Evolutionary conservation across 1,140 invertebrate genomes (phyloP), one percentile per base, ranked within the genome.

Genomic region (Eumaeus atala): DNA sequence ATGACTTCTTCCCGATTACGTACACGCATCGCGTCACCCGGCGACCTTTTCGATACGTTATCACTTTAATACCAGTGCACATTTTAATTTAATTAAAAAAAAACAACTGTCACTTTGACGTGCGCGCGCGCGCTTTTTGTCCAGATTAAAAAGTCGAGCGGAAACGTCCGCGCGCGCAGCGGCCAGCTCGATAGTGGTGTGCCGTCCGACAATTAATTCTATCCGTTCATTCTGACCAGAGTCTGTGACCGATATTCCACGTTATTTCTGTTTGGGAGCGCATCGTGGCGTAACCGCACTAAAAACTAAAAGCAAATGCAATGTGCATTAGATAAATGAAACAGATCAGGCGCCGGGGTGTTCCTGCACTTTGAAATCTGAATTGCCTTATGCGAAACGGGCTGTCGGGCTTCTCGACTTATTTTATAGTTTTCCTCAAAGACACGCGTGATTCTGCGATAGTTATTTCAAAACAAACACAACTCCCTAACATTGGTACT

Each of bases 181-280:
- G 75, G 66, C 71, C 77, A 66, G 59, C 67, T 69, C 77, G 75
- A 74, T 84, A 81, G 77, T 83, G 82, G 55, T 80, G 76, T 68
- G 70, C 76, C 61, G 66, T 62, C 70, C 69, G 62, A 68, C 74
- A 85, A 85, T 85, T 85, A 85, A 83, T 74, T 67, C 67, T 67
- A 74, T 70, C 72, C 74, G 72, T 75, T 80, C 78, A 70, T 69
- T 72, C 68, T 59, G 66, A 64, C 51, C 70, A 59, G 74, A 72
- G 77, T 75, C 72, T 82, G 75, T 85, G 80, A 86, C 83, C 83
- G 83, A 86, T 86, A 84, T 86, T 82, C 80, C 60, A 70, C 73
- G 77, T 86, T 86, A 86, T 86, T 86, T 86, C 83, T 84, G 82
- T 75, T 71, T 66, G 58, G 56, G 60, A 59, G 66, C 64, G 67